phyloP scores from a whole-genome alignment of 2,797 vertebrate species.

The Silurus lanzhouensis region DNA sequence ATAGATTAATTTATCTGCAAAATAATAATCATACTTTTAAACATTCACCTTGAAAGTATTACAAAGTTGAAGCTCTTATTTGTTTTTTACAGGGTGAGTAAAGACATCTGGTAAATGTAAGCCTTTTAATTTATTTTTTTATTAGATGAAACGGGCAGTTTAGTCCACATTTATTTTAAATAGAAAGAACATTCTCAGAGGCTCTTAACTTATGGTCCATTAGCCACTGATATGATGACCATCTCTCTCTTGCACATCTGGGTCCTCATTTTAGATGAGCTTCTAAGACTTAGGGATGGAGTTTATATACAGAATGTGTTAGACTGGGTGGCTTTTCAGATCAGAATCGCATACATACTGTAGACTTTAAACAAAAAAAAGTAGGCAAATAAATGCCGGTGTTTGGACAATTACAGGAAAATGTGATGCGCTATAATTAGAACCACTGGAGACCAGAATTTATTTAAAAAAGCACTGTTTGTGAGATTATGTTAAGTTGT shows the following conservation, averaged over 20 bases:
- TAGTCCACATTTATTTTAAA: constrained; percentile 23
- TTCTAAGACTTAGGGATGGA: not conserved
- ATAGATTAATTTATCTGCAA: not conserved
- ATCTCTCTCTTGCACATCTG: constrained; percentile 4
- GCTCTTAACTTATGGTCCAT: constrained; percentile 37
- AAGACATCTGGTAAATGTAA: not conserved
- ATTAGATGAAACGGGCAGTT: constrained; percentile 11
- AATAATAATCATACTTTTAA: not conserved
- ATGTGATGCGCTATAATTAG: not conserved
- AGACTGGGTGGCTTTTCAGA: not conserved
- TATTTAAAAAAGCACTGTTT: not conserved
- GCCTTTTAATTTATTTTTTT: not conserved
- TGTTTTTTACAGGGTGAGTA: not conserved
- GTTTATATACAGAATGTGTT: constrained; percentile 9
- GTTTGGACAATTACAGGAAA: not conserved
- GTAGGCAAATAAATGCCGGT: not conserved
- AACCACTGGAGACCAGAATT: not conserved
- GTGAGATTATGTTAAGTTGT: not conserved
- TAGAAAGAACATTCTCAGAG: constrained; percentile 4
- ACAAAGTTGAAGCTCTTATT: constrained; percentile 4
- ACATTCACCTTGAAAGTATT: not conserved
- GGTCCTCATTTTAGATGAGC: constrained; percentile 14
- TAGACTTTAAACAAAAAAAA: not conserved
- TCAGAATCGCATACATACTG: not conserved
- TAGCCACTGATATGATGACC: constrained; percentile 33